These are phyloP conservation scores for Trachymyrmex cornetzi DNA, from an alignment of 1,140 invertebrate species.

Conservation along the genomic window DNA sequence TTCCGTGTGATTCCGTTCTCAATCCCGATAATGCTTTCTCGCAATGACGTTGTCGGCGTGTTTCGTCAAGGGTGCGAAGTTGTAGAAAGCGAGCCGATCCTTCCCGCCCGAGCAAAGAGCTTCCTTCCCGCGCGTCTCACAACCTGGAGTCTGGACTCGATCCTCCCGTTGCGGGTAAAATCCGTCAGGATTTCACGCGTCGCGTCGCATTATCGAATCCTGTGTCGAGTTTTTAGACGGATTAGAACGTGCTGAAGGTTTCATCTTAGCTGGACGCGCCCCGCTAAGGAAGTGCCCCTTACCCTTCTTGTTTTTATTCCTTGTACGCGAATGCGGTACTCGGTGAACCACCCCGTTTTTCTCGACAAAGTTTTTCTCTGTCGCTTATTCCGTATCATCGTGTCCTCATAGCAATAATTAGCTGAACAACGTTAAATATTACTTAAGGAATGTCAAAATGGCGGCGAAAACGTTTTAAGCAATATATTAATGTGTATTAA, in stretches of 20 bases:
- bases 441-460: not conserved
- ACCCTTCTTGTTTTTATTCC: constrained; percentile 23
- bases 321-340: not conserved
- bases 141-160: constrained; percentile 35
- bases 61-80: not conserved
- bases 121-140: not conserved
- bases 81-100: constrained; percentile 27
- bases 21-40: constrained; percentile 26
- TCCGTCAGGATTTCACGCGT: constrained; percentile 81
- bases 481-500: too few species aligned
- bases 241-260: constrained; percentile 77
- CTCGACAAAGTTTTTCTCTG: not conserved
- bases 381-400: not conserved
- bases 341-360: not conserved
- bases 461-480: not conserved
- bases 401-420: not conserved
- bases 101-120: not conserved
- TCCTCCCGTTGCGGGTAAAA: constrained; percentile 66
- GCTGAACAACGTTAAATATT: not conserved
- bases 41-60: not conserved
- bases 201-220: constrained; percentile 80
- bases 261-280: constrained; percentile 48
- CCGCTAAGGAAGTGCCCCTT: constrained; percentile 14
- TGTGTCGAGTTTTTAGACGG: constrained; percentile 77
- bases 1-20: not conserved